Base-by-base conservation (phyloP, 2,888 invertebrate species). In the Cenopis cana region DNA sequence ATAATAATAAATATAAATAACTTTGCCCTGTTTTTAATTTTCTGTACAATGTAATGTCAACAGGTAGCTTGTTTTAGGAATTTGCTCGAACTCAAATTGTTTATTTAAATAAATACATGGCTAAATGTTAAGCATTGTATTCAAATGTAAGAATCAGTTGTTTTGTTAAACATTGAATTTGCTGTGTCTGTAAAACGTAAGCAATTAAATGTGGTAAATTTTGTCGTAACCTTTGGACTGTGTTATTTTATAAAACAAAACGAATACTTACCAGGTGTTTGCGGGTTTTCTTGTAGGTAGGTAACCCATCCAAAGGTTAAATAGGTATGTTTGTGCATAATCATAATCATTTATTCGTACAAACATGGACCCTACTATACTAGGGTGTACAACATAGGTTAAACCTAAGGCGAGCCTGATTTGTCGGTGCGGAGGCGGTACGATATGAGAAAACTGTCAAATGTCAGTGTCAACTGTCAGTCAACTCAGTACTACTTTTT, bases 41-140 rank as follows among this genome's bases (percentile, higher is more conserved):
- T 24, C 24, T 24, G 24, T 24, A 24, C 24, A 2, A 24, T 60
- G 17, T 46, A 10, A 29, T 29, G 17, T n/a, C 46, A n/a, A 24
- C n/a, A 62, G 36, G n/a, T 33, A n/a, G 38, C 50, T 62, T 62
- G 36, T 52, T 62, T 62, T 62, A 18, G 50, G 29, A 33, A 38
- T 54, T 54, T 52, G 38, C 38, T 64, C 10, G 64, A 54, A 38
- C 38, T n/a, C 29, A 65, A 33, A 59, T 59, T 65, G 57, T 69
- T 57, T 29, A 38, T 18, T 38, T 29, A 62, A 56, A 56, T 62
- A 57, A 56, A 18, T 61, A 36, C 20, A 62, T 64, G 36, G 38
- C 20, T 54, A 57, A 64, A 64, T 64, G 38, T 57, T 57, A 70
- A 50, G 36, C 65, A 70, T 70, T 70, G 69, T 70, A 70, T 70